A percentile compares a stretch with the other conserved stretches of the same genome.
phyloP scores from a whole-genome alignment of 2,113 vertebrate species.

The Centropus bengalensis region DNA sequence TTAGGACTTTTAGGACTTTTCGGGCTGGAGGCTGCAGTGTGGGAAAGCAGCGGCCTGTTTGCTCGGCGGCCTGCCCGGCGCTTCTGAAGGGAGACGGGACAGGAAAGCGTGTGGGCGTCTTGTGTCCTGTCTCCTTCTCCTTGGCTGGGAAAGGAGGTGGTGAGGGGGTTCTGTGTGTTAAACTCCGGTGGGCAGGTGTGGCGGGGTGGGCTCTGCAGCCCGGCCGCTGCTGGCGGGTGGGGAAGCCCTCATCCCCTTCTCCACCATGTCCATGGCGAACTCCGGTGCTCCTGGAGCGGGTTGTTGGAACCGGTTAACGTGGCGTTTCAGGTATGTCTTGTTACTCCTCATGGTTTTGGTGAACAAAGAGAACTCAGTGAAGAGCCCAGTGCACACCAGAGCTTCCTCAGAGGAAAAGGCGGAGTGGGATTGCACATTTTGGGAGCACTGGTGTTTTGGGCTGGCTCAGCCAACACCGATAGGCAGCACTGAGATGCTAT shows the following conservation, averaged over 20 bases:
- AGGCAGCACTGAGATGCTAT: not conserved
- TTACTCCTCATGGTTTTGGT: not conserved
- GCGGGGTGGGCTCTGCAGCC: not conserved
- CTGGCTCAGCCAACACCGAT: not conserved
- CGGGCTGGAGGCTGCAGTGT: not conserved
- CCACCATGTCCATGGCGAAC: not conserved
- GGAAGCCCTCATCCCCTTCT: not conserved
- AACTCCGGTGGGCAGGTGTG: not conserved
- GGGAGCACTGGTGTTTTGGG: not conserved
- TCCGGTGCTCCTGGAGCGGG: not conserved
- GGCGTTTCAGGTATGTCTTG: not conserved
- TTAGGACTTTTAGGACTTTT: not conserved
- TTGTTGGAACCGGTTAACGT: not conserved
- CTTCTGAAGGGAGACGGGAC: not conserved
- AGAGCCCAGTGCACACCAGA: not conserved
- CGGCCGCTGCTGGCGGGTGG: not conserved
- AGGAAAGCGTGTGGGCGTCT: not conserved
- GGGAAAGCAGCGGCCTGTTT: not conserved
- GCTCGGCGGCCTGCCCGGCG: not conserved
- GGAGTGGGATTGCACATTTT: not conserved
- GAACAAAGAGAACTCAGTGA: not conserved
- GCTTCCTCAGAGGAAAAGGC: not conserved
- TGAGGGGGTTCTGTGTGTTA: not conserved
- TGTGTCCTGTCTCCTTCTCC: not conserved
- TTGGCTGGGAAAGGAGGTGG: not conserved